Evolutionary conservation across 35 echinoderm and acorn worm species (phyloP).

Genomic region (Patiria miniata): DNA sequence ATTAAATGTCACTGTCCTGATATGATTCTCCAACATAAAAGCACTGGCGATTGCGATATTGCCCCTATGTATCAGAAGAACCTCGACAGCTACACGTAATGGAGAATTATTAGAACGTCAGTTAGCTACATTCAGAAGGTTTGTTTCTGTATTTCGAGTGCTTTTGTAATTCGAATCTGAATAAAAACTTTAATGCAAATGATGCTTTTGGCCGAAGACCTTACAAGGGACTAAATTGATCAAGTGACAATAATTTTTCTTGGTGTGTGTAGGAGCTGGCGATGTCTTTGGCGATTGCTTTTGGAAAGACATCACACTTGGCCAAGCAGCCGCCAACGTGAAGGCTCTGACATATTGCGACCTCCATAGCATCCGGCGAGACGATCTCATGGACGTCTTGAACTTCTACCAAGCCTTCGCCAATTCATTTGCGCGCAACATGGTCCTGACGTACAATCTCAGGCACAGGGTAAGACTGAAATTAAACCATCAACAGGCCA

Average conservation of each 20-base stretch:
- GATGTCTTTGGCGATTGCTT: slow-evolving; percentile 93
- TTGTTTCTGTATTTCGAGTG: too few species aligned
- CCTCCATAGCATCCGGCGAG: slow-evolving; percentile 89
- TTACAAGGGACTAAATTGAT: background rate
- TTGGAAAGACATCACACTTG: slow-evolving; percentile 76
- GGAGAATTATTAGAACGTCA: too few species aligned
- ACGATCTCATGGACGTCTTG: slow-evolving; percentile 86
- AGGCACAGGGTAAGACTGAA: slow-evolving; percentile 75
- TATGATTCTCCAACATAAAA: too few species aligned
- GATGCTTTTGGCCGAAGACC: too few species aligned
- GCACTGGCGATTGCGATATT: too few species aligned
- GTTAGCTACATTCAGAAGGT: too few species aligned
- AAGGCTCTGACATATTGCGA: slow-evolving; percentile 96
- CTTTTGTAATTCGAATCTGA: too few species aligned
- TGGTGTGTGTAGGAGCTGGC: slow-evolving; percentile 73
- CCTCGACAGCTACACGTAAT: too few species aligned
- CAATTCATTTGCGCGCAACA: slow-evolving; percentile 93
- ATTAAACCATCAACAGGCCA: too few species aligned
- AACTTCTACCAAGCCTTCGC: slow-evolving; percentile 89
- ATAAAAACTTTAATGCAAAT: too few species aligned
- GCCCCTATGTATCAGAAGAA: too few species aligned
- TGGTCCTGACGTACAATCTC: slow-evolving; percentile 97
- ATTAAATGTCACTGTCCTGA: too few species aligned
- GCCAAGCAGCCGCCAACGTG: slow-evolving; percentile 96
- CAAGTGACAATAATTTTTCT: background rate